phyloP scores from a whole-genome alignment of 2,113 vertebrate genomes.

The Plestiodon gilberti region DNA sequence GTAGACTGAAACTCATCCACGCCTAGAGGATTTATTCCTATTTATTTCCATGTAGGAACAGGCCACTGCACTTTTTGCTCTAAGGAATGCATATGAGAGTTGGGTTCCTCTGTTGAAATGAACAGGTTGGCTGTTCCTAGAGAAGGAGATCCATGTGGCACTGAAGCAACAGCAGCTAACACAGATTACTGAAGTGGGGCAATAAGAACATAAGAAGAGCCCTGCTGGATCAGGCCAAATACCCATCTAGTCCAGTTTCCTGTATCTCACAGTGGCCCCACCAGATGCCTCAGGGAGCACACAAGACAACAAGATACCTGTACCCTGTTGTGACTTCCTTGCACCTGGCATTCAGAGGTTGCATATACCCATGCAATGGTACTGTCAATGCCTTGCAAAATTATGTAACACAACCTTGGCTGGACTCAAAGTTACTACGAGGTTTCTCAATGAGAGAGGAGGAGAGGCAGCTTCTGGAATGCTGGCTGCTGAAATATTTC shows the following conservation, averaged over 20 bases:
- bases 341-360: not conserved
- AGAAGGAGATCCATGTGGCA: no score
- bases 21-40: not conserved
- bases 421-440: not conserved
- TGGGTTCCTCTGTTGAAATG: not conserved
- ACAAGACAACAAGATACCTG: no score
- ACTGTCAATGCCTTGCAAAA: rapidly evolving
- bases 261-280: no score
- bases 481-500: not conserved
- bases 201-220: no score
- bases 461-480: not conserved
- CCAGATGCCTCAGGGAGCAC: no score
- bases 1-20: rapidly evolving
- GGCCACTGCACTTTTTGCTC: not conserved
- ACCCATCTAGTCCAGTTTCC: no score
- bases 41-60: not conserved
- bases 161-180: not conserved
- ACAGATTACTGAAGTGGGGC: not conserved
- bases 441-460: not conserved
- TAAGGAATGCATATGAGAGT: not conserved
- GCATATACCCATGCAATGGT: not conserved
- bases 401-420: not conserved
- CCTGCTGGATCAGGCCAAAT: no score
- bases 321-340: no score
- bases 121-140: not conserved